These are phyloP conservation scores for Eudasyphora cyanicolor DNA, from an alignment of 2,888 invertebrate species.

Conservation along the genomic window DNA sequence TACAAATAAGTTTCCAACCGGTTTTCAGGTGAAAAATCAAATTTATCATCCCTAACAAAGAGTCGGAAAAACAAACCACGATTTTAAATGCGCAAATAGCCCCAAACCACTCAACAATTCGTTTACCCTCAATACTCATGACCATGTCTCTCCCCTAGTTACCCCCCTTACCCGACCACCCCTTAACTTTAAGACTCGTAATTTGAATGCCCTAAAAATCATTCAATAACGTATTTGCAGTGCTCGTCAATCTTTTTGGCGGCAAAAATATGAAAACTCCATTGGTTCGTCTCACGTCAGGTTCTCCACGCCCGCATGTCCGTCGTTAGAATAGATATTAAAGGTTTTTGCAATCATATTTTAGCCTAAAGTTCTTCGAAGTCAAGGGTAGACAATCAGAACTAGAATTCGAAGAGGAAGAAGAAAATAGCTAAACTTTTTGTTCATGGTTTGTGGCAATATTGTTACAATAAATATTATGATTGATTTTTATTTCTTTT, in stretches of 20 bases:
- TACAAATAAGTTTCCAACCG: no score
- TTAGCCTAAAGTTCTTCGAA: neutral
- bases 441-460: neutral
- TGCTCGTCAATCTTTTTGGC: neutral
- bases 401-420: neutral
- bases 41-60: neutral
- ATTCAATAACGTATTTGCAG: neutral
- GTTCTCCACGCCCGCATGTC: no score
- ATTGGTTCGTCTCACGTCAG: no score
- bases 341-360: neutral
- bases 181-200: neutral
- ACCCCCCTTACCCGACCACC: no score
- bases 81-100: neutral
- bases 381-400: neutral
- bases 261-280: neutral
- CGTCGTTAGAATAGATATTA: no score
- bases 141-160: neutral
- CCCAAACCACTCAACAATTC: neutral
- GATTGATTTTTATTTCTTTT: neutral
- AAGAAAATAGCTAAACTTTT: neutral
- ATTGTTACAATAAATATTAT: neutral
- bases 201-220: neutral
- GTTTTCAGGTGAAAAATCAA: neutral
- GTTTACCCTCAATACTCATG: neutral
- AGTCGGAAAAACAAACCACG: neutral